Conservation (phyloP, 2,113 vertebrate genomes). For the Microcebus jonahi region DNA sequence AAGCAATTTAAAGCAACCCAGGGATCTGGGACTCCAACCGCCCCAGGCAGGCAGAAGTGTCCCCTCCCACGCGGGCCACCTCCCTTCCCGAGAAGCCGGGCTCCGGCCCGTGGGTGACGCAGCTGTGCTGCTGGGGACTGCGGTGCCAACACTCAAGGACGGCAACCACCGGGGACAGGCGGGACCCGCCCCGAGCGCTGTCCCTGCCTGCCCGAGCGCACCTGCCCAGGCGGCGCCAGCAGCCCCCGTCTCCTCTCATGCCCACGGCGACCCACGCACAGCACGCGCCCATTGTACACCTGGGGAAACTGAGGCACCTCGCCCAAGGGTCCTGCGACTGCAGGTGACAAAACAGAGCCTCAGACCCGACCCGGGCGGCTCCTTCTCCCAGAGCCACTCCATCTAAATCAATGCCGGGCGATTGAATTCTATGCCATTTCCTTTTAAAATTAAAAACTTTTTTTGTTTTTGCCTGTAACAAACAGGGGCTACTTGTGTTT, state of each 20-base stretch:
- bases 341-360: neutral
- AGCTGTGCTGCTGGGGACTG: neutral
- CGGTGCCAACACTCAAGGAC: neutral
- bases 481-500: neutral
- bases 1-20: neutral
- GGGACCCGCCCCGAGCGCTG: accelerated
- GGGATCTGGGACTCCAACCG: neutral
- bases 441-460: neutral
- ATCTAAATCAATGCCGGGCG: too few species aligned
- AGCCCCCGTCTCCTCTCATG: neutral
- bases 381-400: neutral
- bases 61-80: neutral
- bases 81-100: conserved; percentile 29
- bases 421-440: neutral
- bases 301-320: neutral
- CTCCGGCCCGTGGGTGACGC: neutral
- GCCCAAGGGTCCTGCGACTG: neutral
- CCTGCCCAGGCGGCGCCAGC: accelerated
- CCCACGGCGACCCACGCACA: accelerated
- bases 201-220: neutral
- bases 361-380: neutral
- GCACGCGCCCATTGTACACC: neutral
- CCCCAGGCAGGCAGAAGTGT: conserved; percentile 47
- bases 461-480: neutral
- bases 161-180: neutral